Conservation (phyloP, 1,140 invertebrate species). For the Phthorimaea operculella region DNA sequence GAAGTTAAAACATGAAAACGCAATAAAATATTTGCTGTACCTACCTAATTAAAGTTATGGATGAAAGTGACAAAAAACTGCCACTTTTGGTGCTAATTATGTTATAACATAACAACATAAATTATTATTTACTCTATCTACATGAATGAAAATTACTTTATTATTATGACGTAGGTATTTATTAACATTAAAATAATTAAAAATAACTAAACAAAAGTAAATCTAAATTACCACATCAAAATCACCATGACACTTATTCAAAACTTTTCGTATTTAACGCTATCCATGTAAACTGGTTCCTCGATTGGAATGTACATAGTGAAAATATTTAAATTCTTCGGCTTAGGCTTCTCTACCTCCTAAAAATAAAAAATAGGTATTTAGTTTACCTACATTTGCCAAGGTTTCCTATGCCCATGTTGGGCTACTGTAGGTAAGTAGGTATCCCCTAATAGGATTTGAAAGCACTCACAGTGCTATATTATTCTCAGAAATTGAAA, state of each 20-base stretch:
- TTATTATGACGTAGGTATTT: not conserved
- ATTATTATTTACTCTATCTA: too few relatives aligned
- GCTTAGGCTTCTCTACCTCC: conserved; percentile 7
- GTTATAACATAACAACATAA: too few relatives aligned
- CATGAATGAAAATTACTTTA: not conserved
- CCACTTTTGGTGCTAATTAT: too few relatives aligned
- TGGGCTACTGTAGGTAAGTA: too few relatives aligned
- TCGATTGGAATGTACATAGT: conserved; percentile 32
- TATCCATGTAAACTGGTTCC: not conserved
- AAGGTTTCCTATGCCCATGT: too few relatives aligned
- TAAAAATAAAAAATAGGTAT: conserved; percentile 12
- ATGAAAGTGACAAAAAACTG: too few relatives aligned
- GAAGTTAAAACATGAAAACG: too few relatives aligned
- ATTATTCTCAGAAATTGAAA: too few relatives aligned
- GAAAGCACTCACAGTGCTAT: too few relatives aligned
- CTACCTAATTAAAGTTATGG: too few relatives aligned
- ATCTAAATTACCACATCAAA: not conserved
- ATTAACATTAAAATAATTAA: not conserved
- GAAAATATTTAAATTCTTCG: conserved; percentile 30
- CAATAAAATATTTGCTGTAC: too few relatives aligned
- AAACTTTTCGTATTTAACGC: not conserved
- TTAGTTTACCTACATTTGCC: not conserved
- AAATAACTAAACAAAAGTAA: not conserved
- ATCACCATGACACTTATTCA: not conserved
- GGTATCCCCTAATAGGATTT: too few relatives aligned